These are phyloP conservation scores for Mellilla xanthometata DNA, from an alignment of 2,888 invertebrate species.

Conservation along the genomic window DNA sequence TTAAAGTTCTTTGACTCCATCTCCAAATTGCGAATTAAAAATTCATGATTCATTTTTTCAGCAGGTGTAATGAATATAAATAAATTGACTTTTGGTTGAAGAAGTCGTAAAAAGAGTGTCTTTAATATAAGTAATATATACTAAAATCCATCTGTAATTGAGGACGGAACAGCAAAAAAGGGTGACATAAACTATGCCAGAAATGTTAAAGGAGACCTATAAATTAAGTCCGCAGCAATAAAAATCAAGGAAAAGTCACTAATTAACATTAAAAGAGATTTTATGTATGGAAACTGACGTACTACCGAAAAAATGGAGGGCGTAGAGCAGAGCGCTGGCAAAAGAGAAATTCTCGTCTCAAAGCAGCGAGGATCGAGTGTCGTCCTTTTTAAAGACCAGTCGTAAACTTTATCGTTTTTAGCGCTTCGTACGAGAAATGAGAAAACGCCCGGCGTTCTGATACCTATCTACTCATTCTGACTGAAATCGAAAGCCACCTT, in stretches of 20 bases:
- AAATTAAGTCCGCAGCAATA: slow-evolving; percentile 17
- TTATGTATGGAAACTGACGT: slow-evolving; percentile 27
- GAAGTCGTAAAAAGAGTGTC: no score
- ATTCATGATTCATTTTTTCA: slow-evolving; percentile 11
- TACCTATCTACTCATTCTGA: slow-evolving; percentile 34
- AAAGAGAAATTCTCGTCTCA: slow-evolving; percentile 66
- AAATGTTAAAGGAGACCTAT: background rate
- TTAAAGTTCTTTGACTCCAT: slow-evolving; percentile 22
- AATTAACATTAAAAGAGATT: slow-evolving; percentile 14
- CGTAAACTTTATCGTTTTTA: slow-evolving; percentile 73
- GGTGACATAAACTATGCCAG: no score
- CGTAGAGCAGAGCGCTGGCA: slow-evolving; percentile 49
- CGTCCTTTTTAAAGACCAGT: slow-evolving; percentile 65
- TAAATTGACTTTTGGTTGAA: no score
- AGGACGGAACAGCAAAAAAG: no score
- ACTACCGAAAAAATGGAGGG: slow-evolving; percentile 36
- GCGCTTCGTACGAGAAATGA: slow-evolving; percentile 62
- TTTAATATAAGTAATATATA: no score
- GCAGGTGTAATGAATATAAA: background rate
- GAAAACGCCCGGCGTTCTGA: slow-evolving; percentile 40
- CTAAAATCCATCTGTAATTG: no score
- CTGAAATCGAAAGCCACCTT: slow-evolving; percentile 34
- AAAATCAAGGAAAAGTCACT: slow-evolving; percentile 14
- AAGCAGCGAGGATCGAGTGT: slow-evolving; percentile 63
- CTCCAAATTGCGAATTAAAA: slow-evolving; percentile 8